Evolutionary conservation across 2,113 vertebrate species (phyloP), one percentile per base, ranked within the genome.

Genomic region (Bufo gargarizans): DNA sequence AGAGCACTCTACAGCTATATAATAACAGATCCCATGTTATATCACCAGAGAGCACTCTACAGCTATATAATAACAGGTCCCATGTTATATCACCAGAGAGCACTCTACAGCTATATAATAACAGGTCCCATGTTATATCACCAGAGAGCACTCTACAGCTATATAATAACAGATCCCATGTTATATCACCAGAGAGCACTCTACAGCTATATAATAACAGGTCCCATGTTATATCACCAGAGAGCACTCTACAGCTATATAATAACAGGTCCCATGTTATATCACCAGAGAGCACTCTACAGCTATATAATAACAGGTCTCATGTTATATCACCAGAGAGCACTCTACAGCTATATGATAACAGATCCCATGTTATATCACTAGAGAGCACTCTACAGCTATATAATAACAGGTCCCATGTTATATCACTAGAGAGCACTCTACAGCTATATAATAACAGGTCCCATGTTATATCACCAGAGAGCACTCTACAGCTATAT

Each of bases 231-330:
- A 47, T 45, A 45, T 72, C 13, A 72, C 11, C 7, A 71, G 11
- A 74, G 71, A 78, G 49, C 50, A 77, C 16, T 78, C 76, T 78
- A 78, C 50, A 20, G 76, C 49, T 55, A 45, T 74, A 74, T 74
- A 74, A 74, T 0, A 7, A 17, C 4, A 19, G 16, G 49, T 76
- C 47, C 45, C 16, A 76, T 45, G 20, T 20, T 19, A 49, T 76
- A 49, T 9, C 1, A 9, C 11, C 16, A 20, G 16, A 1, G 7
- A 76, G 47, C 72, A 49, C 47, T 74, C 72, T 49, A 45, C 43
- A 20, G 45, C 8, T 3, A 49, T 76, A 76, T 76, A 13, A 22
- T 11, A 45, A 14, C 22, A 43, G 11, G 43, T 49, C 67, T 0
- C 2, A 47, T 20, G 9, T 10, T 76, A 20, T 49, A 19, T 20